Conservation (phyloP, 2,888 invertebrate genomes). For the Chrysopilus asiliformis region DNA sequence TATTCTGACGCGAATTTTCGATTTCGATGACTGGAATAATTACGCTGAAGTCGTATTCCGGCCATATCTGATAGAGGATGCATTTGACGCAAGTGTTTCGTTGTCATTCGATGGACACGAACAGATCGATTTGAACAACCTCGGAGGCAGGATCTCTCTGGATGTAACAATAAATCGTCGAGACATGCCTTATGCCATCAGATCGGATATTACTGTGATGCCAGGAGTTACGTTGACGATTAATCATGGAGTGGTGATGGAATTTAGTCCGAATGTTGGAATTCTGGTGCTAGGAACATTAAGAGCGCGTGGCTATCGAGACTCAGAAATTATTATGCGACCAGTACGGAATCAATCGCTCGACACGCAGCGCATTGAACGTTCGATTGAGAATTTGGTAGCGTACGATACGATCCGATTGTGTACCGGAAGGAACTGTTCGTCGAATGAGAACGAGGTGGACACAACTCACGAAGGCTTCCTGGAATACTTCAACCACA, state of each 20-base stretch:
- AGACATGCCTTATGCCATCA: slow-evolving; percentile 60
- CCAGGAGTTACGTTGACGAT: slow-evolving; percentile 79
- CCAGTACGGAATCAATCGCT: slow-evolving; percentile 36
- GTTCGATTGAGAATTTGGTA: slow-evolving; percentile 42
- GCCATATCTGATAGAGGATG: slow-evolving; percentile 71
- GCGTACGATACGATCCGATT: slow-evolving; percentile 55
- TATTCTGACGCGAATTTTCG: slow-evolving; percentile 79
- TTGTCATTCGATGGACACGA: slow-evolving; percentile 42
- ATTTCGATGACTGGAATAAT: slow-evolving; percentile 99
- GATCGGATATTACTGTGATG: slow-evolving; percentile 92
- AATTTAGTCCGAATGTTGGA: slow-evolving; percentile 92
- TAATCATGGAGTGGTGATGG: slow-evolving; percentile 76
- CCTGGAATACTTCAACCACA: slow-evolving; percentile 86
- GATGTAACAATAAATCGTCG: slow-evolving; percentile 51
- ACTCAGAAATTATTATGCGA: slow-evolving; percentile 65
- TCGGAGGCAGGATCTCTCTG: slow-evolving; percentile 63
- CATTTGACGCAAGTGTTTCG: slow-evolving; percentile 63
- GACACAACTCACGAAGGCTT: slow-evolving; percentile 64
- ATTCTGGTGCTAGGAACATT: slow-evolving; percentile 87
- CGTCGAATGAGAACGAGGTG: slow-evolving; percentile 40
- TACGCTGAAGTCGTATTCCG: slow-evolving; percentile 84
- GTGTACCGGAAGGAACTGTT: slow-evolving; percentile 63
- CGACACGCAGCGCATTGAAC: slow-evolving; percentile 21
- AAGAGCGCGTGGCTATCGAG: slow-evolving; percentile 64
- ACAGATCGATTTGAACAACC: slow-evolving; percentile 47